Conservation (phyloP, 2,888 invertebrate genomes). For the Agonopterix subpropinquella region DNA sequence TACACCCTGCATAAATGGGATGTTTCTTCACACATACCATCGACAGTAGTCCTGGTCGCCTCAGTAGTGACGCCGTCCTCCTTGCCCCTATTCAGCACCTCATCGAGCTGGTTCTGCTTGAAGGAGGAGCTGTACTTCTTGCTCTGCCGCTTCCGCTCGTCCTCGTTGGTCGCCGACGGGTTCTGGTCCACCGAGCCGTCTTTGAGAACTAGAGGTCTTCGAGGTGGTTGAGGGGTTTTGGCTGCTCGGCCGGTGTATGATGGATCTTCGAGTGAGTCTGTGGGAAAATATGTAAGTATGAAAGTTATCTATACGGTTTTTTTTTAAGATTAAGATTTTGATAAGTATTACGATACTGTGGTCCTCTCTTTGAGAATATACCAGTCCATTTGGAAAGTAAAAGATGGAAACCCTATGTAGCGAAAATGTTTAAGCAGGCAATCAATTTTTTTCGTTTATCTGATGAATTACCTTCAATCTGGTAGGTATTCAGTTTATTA, state of each 20-base stretch:
- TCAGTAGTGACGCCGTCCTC: slow-evolving; percentile 38
- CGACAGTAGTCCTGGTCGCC: slow-evolving; percentile 30
- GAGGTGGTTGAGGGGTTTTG: slow-evolving; percentile 37
- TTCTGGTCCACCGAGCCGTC: slow-evolving; percentile 48
- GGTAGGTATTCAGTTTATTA: too few relatives aligned
- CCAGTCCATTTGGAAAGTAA: too few relatives aligned
- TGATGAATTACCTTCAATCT: too few relatives aligned
- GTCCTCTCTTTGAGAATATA: too few relatives aligned
- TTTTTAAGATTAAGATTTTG: too few relatives aligned
- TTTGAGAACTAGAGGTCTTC: slow-evolving; percentile 55
- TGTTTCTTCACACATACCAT: slow-evolving; percentile 28
- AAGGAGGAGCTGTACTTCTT: slow-evolving; percentile 65
- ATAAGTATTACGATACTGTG: too few relatives aligned
- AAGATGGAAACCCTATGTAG: too few relatives aligned
- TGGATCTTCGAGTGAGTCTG: slow-evolving; percentile 53
- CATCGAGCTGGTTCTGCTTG: slow-evolving; percentile 58
- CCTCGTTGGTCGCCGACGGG: slow-evolving; percentile 53
- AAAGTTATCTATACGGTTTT: too few relatives aligned
- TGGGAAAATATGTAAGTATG: too few relatives aligned
- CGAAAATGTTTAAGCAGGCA: too few relatives aligned
- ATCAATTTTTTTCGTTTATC: too few relatives aligned
- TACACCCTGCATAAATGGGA: too few relatives aligned
- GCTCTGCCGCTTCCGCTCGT: slow-evolving; percentile 61
- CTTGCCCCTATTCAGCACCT: slow-evolving; percentile 39
- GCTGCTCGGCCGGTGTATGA: slow-evolving; percentile 29